Evolutionary conservation across 2,888 invertebrate genomes (phyloP).

Genomic region (Pharmacophagus antenor): DNA sequence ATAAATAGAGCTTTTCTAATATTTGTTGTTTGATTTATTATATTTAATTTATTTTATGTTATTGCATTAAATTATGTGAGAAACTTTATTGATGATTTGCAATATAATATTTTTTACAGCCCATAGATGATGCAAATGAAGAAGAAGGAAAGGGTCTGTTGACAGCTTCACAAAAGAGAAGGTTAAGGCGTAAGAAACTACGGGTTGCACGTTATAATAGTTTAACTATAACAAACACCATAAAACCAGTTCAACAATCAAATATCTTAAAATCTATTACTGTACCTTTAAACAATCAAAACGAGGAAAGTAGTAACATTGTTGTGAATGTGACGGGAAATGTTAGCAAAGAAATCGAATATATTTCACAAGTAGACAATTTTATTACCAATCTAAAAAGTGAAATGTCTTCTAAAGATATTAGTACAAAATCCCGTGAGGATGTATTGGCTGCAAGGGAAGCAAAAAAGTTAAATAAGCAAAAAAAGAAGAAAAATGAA

Average conservation of each 20-base stretch:
- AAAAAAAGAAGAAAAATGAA: constrained; percentile 53
- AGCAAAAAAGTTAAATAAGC: constrained; percentile 67
- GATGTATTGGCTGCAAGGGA: constrained; percentile 65
- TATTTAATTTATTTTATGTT: neutral
- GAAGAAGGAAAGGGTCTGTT: constrained; percentile 29
- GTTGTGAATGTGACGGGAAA: constrained; percentile 17
- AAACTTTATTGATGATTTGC: neutral
- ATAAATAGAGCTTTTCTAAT: no score
- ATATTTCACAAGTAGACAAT: constrained; percentile 22
- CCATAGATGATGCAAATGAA: constrained; percentile 8
- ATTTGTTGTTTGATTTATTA: neutral
- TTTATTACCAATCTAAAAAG: constrained; percentile 25
- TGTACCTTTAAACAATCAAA: constrained; percentile 8
- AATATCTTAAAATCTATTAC: neutral
- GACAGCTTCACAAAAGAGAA: constrained; percentile 49
- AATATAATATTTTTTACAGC: constrained; percentile 1
- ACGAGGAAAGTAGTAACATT: constrained; percentile 5
- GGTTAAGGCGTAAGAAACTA: constrained; percentile 52
- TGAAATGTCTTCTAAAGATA: constrained; percentile 54
- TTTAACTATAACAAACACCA: constrained; percentile 16
- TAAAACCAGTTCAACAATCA: neutral
- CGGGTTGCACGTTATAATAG: constrained; percentile 38
- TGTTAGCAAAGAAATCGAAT: constrained; percentile 17
- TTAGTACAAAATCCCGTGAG: constrained; percentile 50
- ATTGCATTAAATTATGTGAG: neutral